Base-by-base conservation (phyloP, 1,140 invertebrate genomes). In the Musca vetustissima region DNA sequence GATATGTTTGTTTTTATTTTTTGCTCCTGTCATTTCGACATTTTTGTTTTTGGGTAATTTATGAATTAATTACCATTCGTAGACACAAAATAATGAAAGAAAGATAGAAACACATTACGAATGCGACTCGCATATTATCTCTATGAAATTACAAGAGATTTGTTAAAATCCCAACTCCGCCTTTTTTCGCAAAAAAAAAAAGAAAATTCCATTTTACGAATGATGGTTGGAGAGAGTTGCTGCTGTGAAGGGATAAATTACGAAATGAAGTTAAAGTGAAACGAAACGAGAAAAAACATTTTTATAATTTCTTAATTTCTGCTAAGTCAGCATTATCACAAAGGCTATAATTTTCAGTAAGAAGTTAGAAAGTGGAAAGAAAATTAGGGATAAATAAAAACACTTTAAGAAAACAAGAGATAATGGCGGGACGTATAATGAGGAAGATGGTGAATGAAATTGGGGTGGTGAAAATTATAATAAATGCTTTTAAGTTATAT, bases 231-330 rank as follows among this genome's bases (percentile, higher is more conserved):
- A 36, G n/a, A 36, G 36, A 4, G 17, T 28, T 13, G 17, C 3
- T 28, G 17, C 28, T 59, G 7, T 6, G 8, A 55, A 55, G 24
- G 28, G 28, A 32, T 32, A 32, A 32, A 32, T 32, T 32, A 55
- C 17, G 24, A 24, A 24, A 32, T 59, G 28, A 28, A 61, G 32
- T 8, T 61, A 8, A 36, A 21, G 19, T 13, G 28, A 43, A 13
- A 13, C 6, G 36, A 9, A 9, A 43, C 6, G 36, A 43, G 13
- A 43, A 13, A 43, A 43, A 61, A 61, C 75, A 75, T 76, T 78
- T 78, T 78, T 78, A 78, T 78, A 78, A 78, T 78, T 78, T 78
- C 76, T 78, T 78, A 78, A 78, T 78, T 78, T 78, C 73, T 78
- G 76, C 28, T 43, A 19, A 61, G 57, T 61, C 57, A 61, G 57